Percentiles rank a stretch among this genome's conserved stretches.
phyloP scores from a whole-genome alignment of 1,140 invertebrate species.

The Drosophila nigromelanica region DNA sequence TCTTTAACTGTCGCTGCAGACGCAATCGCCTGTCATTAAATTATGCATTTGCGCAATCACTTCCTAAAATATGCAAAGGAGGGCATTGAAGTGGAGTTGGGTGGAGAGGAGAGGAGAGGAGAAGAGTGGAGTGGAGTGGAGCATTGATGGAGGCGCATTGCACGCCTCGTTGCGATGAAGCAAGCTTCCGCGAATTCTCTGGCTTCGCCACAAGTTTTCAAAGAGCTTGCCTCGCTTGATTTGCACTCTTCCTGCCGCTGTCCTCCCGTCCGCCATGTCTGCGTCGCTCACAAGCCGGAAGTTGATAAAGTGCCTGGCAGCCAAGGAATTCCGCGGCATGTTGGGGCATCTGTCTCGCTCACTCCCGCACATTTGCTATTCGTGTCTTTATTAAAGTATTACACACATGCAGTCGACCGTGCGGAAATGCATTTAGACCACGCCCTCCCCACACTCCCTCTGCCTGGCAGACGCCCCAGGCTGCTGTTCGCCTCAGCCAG shows the following conservation, averaged over 20 bases:
- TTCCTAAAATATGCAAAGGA: slow-evolving; percentile 76
- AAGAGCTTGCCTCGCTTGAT: slow-evolving; percentile 65
- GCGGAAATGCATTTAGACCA: slow-evolving; percentile 70
- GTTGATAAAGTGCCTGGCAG: slow-evolving; percentile 77
- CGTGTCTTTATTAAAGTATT: slow-evolving; percentile 79
- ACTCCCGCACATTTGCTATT: slow-evolving; percentile 3
- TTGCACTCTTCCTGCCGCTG: slow-evolving; percentile 50
- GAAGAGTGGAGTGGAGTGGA: too few species aligned
- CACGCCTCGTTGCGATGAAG: slow-evolving; percentile 60
- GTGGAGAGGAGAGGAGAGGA: slow-evolving; percentile 9
- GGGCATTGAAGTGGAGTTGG: not conserved
- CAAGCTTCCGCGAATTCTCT: slow-evolving; percentile 53
- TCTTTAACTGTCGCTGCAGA: slow-evolving; percentile 5
- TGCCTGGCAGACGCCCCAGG: not conserved
- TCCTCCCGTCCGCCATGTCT: not conserved
- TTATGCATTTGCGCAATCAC: slow-evolving; percentile 80
- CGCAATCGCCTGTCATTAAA: slow-evolving; percentile 77
- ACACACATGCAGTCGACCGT: slow-evolving; percentile 42
- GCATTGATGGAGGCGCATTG: slow-evolving; percentile 25
- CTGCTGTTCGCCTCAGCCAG: not conserved
- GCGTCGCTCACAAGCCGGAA: slow-evolving; percentile 71
- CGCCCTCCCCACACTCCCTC: slow-evolving; percentile 5
- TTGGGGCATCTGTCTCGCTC: slow-evolving; percentile 2
- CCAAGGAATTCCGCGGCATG: slow-evolving; percentile 69
- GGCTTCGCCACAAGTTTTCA: slow-evolving; percentile 47